Percentiles rank a stretch among this genome's conserved stretches.
phyloP scores from a whole-genome alignment of 2,888 invertebrate species.

The Caenorhabditis virilis region DNA sequence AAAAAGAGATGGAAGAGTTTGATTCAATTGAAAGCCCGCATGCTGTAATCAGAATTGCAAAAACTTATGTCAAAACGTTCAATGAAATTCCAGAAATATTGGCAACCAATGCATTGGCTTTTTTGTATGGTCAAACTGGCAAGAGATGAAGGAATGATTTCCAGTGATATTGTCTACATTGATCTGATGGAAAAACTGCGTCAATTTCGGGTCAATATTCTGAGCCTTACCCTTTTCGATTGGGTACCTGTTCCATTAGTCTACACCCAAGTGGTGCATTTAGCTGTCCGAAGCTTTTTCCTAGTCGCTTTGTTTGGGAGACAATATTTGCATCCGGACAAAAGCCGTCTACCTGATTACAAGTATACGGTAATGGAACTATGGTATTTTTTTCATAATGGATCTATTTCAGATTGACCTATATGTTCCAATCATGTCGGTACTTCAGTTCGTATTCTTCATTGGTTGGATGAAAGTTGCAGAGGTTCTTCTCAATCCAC shows the following conservation, averaged over 20 bases:
- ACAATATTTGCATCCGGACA: constrained; percentile 51
- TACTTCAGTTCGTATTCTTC: constrained; percentile 64
- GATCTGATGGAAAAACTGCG: constrained; percentile 64
- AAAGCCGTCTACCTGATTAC: constrained; percentile 10
- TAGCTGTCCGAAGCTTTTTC: constrained; percentile 62
- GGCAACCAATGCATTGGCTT: constrained; percentile 65
- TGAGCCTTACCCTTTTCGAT: constrained; percentile 60
- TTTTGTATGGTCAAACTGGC: constrained; percentile 42
- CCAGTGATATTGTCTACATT: constrained; percentile 59
- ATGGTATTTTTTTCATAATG: neutral
- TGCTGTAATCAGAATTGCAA: constrained; percentile 8
- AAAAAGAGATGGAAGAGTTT: constrained; percentile 60
- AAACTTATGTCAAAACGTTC: too few species aligned
- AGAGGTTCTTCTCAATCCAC: constrained; percentile 60
- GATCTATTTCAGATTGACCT: constrained; percentile 53
- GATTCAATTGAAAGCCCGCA: constrained; percentile 58
- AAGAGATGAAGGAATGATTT: constrained; percentile 47
- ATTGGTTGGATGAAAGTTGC: constrained; percentile 67
- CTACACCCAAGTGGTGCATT: constrained; percentile 62
- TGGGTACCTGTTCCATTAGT: constrained; percentile 63
- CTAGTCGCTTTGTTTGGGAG: constrained; percentile 58
- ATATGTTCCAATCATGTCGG: constrained; percentile 64
- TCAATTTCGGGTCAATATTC: constrained; percentile 58
- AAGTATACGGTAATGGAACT: constrained; percentile 7
- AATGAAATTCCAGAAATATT: constrained; percentile 49